These are phyloP conservation scores for Galerucella calmariensis DNA, from an alignment of 2,888 invertebrate species.

Conservation along the genomic window DNA sequence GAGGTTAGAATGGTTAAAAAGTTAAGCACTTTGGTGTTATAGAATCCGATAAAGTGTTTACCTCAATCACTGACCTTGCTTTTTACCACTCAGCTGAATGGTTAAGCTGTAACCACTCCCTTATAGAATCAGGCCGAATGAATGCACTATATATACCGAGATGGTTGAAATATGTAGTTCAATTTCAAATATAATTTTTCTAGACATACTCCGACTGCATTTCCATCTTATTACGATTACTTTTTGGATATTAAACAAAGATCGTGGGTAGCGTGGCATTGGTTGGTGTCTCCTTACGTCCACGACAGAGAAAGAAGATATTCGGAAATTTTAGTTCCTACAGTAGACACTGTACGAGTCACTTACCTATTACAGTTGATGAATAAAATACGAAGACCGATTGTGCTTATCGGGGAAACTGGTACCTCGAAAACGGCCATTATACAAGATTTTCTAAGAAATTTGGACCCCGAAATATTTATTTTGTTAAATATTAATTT, in stretches of 20 bases:
- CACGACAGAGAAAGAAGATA: conserved; percentile 79
- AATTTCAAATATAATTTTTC: neutral
- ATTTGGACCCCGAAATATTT: conserved; percentile 77
- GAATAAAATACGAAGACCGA: conserved; percentile 80
- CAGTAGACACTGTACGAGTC: conserved; percentile 85
- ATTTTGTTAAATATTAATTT: conserved; percentile 87
- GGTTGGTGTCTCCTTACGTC: conserved; percentile 79
- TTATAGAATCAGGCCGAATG: no score
- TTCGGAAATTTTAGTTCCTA: conserved; percentile 89
- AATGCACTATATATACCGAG: no score
- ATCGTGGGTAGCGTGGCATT: conserved; percentile 88
- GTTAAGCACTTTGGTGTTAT: no score
- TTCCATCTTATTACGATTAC: conserved; percentile 84
- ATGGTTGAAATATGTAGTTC: no score
- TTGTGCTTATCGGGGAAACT: conserved; percentile 88
- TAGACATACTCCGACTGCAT: conserved; percentile 79
- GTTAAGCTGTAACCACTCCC: no score
- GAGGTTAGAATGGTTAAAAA: no score
- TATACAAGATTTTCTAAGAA: conserved; percentile 81
- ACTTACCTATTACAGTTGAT: conserved; percentile 82
- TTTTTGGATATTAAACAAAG: conserved; percentile 75
- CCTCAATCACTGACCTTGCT: no score
- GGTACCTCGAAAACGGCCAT: conserved; percentile 95
- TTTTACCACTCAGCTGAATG: no score
- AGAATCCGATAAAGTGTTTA: no score